A percentile compares a stretch with the other conserved stretches of the same genome.
Conservation (phyloP, 2,113 vertebrate genomes). For the Ceyx melanurus region DNA sequence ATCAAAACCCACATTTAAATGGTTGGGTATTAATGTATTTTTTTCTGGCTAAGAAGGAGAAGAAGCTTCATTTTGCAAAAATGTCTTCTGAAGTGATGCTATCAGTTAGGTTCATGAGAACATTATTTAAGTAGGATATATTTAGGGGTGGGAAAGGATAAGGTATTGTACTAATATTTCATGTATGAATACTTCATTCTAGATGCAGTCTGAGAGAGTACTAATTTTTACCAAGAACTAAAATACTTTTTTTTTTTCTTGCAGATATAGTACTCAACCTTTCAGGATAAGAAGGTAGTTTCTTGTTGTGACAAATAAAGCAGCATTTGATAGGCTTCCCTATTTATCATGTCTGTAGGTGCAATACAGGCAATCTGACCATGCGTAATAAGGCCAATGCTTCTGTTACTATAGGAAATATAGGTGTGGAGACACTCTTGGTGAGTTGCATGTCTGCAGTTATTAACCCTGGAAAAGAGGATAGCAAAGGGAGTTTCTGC, state of each 20-base stretch:
- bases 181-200: neutral
- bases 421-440: neutral
- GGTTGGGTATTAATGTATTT: neutral
- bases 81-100: neutral
- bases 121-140: neutral
- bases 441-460: neutral
- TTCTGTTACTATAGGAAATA: neutral
- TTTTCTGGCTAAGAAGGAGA: neutral
- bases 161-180: neutral
- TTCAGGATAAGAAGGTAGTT: neutral
- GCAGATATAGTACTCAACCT: neutral
- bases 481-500: neutral
- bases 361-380: neutral
- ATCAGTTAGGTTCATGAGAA: neutral
- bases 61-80: neutral
- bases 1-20: neutral
- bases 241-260: neutral
- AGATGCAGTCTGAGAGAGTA: neutral
- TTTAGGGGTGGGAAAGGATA: neutral
- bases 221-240: neutral
- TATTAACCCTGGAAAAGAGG: neutral
- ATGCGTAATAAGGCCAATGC: rapidly evolving
- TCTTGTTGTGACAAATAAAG: neutral
- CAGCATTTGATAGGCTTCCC: neutral
- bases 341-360: neutral